These are phyloP conservation scores for Caenorhabditis macrosperma DNA, from an alignment of 2,888 invertebrate genomes.

Conservation along the genomic window DNA sequence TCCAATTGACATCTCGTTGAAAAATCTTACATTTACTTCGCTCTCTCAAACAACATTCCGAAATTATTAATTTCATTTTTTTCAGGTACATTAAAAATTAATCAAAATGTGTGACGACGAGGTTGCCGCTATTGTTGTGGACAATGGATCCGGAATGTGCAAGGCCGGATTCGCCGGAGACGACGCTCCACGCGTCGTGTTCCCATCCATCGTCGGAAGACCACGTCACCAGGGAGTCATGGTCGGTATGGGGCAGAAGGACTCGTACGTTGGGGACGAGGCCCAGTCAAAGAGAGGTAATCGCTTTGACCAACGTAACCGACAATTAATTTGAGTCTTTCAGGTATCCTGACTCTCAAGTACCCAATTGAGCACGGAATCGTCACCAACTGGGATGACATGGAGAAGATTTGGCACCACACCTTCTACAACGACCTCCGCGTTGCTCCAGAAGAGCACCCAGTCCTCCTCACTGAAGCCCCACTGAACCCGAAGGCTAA, in stretches of 20 bases:
- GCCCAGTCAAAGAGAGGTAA: conserved; percentile 86
- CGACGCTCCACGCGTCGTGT: conserved; percentile 88
- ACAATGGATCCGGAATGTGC: conserved; percentile 83
- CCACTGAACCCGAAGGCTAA: conserved; percentile 95
- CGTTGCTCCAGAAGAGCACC: conserved; percentile 95
- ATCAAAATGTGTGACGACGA: conserved; percentile 86
- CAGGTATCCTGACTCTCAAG: conserved; percentile 89
- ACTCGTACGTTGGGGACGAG: conserved; percentile 73
- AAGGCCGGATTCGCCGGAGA: conserved; percentile 88
- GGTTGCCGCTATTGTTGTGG: conserved; percentile 84
- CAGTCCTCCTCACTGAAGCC: conserved; percentile 92
- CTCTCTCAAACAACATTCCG: no score
- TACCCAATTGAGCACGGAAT: conserved; percentile 96
- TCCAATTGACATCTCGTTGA: no score
- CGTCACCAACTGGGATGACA: conserved; percentile 97
- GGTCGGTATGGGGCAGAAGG: conserved; percentile 78
- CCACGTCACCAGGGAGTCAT: conserved; percentile 85
- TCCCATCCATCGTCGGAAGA: conserved; percentile 89
- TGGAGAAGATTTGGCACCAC: conserved; percentile 99
- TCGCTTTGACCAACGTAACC: background rate
- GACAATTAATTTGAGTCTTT: conserved; percentile 62
- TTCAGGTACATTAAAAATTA: conserved; percentile 44
- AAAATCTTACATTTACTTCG: no score
- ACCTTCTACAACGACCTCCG: conserved; percentile 97
- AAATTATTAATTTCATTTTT: no score